Evolutionary conservation across 2,797 vertebrate species (phyloP), one percentile per base, ranked within the genome.

Genomic region (Ctenochaetus hawaiiensis): DNA sequence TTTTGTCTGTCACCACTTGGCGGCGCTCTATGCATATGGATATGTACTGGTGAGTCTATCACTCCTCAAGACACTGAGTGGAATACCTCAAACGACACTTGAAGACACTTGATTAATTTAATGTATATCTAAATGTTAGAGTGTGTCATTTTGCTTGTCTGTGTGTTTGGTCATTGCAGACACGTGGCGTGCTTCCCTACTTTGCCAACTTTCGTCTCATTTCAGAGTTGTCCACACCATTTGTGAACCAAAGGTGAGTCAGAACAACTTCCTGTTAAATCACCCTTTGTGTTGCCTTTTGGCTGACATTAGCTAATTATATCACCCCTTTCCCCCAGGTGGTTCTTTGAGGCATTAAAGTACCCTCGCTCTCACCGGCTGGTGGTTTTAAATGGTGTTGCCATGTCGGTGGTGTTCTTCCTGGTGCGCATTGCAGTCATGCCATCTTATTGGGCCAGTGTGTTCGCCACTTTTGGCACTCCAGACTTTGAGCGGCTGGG

Each of bases 201-300:
- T 96, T 96, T 34, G 93, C 95, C 77, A 97, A 96, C 91, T 97
- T 97, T 71, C 96, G 96, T n/a, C 94, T 96, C 66, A 95, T 97
- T 82, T 96, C 95, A 11, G 95, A 97, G 87, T 82, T 96, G 41
- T 96, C 95, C 43, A 97, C 96, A 0, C 96, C 96, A 0, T 97
- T 96, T 66, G 96, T 97, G 73, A 96, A 95, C 85, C 95, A 96
- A 87, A 94, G 96, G 96, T 96, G 72, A 88, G 87, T 80, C 51
- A 1, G 20, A 43, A 4, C 23, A 13, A 16, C 7, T 8, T 1
- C 6, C 8, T 5, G 44, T 18, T 6, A 23, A 18, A 30, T 8
- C 13, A 2, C 6, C 23, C 10, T 57, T n/a, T 17, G 11, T 20
- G 17, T 60, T 11, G 48, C 43, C 26, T 9, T 13, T 9, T 59